Percentiles rank a stretch among this genome's conserved stretches.
phyloP scores from a whole-genome alignment of 1,140 invertebrate genomes.

The Heliconius melpomene region DNA sequence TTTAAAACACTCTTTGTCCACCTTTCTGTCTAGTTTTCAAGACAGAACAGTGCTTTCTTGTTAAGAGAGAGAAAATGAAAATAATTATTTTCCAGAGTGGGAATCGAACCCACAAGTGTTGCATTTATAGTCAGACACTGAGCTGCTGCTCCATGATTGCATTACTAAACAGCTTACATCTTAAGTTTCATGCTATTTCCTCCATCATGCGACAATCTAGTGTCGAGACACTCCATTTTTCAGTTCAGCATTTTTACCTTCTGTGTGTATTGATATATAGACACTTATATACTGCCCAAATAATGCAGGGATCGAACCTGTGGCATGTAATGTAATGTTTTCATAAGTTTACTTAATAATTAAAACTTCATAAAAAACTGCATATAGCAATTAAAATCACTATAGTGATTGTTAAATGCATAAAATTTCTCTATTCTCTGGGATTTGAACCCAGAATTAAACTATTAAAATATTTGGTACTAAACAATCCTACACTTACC shows the following conservation, averaged over 20 bases:
- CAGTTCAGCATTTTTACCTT: neutral
- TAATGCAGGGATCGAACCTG: neutral
- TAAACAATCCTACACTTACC: neutral
- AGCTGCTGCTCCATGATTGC: too few species aligned
- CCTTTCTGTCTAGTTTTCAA: too few species aligned
- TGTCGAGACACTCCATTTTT: neutral
- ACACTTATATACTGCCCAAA: neutral
- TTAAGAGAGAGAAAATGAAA: too few species aligned
- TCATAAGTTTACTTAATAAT: too few species aligned
- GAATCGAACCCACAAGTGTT: too few species aligned
- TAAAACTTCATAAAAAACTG: too few species aligned
- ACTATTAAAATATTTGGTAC: neutral
- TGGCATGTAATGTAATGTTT: neutral
- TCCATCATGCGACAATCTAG: neutral
- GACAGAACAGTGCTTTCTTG: too few species aligned
- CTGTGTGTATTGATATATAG: too few species aligned
- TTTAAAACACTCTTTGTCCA: too few species aligned
- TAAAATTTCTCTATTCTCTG: neutral
- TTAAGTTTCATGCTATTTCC: neutral
- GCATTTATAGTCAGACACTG: too few species aligned
- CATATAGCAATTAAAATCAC: neutral
- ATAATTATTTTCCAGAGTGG: too few species aligned
- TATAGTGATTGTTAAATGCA: neutral
- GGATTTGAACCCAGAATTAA: neutral
- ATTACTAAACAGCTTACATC: too few species aligned